Base-by-base conservation (phyloP, 2,888 invertebrate genomes). In the Labia minor region DNA sequence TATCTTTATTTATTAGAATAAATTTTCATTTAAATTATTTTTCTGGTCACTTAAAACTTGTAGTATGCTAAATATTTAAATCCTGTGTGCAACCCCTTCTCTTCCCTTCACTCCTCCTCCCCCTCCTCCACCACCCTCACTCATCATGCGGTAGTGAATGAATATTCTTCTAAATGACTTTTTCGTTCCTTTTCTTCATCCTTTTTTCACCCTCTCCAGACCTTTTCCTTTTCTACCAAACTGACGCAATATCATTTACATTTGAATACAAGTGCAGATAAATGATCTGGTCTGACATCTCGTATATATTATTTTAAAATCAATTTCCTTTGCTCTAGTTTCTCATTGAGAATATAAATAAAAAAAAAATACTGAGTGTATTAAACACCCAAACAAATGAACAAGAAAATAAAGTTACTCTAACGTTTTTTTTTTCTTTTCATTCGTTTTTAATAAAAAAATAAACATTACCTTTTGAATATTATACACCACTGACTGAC, bases 231-330 rank as follows among this genome's bases (percentile, higher is more conserved):
- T 26, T 6, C 49, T 3, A 3, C 16, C n/a, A 4, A n/a, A n/a
- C 49, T 49, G 49, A 49, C 49, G 49, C 49, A 49, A 49, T 49
- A 49, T 49, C 49, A 49, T 49, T 49, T 49, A 49, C 49, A 49
- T 49, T 49, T 49, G 49, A 49, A 49, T 49, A 49, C 49, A 49
- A 49, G 49, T 49, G 49, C 49, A 49, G 49, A 49, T 49, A 49
- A 49, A 49, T 49, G 49, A 49, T 49, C 49, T 49, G 14, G 6
- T 49, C 49, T 49, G 49, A 16, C 49, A 49, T 49, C 49, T 49
- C 49, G 49, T 49, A 49, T 49, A 49, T 49, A 49, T 49, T 49
- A 49, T 49, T n/a, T 49, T 49, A 49, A 49, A 49, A 49, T 49
- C 49, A 49, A 49, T 49, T 49, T 49, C 49, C 49, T 49, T 49